Conservation (phyloP, 2,113 vertebrate genomes). For the Castor canadensis region DNA sequence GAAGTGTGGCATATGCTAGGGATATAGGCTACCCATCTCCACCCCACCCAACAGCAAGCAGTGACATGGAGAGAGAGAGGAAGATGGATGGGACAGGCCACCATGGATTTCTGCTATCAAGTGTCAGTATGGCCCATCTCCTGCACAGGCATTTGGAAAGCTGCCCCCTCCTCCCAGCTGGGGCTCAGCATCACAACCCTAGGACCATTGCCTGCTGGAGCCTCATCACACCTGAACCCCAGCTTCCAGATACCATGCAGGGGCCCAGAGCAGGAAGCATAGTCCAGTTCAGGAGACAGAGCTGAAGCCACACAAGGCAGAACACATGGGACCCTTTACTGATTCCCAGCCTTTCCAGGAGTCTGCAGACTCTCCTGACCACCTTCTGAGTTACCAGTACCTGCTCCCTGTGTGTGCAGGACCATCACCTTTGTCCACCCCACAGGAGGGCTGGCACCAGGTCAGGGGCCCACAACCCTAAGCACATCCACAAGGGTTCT, state of each 20-base stretch:
- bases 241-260: background rate
- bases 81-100: background rate
- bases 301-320: background rate
- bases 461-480: too few relatives aligned
- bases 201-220: rapidly evolving
- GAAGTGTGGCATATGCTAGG: background rate
- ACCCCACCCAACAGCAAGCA: background rate
- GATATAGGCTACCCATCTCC: background rate
- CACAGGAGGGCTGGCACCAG: background rate
- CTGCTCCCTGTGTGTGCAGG: too few relatives aligned
- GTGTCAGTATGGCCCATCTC: background rate
- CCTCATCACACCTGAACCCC: background rate
- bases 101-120: background rate
- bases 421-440: rapidly evolving
- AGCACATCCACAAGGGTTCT: too few relatives aligned
- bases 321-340: background rate
- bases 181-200: too few relatives aligned
- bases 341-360: background rate
- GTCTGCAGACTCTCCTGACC: background rate
- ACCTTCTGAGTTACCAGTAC: too few relatives aligned
- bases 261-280: background rate
- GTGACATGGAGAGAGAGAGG: background rate
- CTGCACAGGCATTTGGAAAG: background rate
- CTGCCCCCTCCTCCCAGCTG: too few relatives aligned
- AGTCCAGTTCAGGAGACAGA: background rate